Base-by-base conservation (phyloP, 2,888 invertebrate species). In the Bibio marci region DNA sequence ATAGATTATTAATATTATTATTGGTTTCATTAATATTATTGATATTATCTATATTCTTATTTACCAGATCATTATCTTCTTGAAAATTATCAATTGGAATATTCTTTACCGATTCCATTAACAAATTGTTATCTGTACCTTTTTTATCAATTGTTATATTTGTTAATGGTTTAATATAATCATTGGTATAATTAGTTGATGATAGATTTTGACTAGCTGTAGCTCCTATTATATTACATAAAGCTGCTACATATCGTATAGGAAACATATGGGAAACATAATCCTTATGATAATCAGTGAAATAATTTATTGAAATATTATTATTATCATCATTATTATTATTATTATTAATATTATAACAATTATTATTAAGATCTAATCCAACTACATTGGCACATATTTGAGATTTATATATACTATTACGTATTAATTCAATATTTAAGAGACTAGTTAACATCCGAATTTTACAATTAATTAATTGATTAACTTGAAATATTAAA, bases 381-480 rank as follows among this genome's bases (percentile, higher is more conserved):
- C 77, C 77, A 51, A 50, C 59, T 18, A 46, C 62, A 57, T 50
- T 67, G 63, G 57, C 76, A 74, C 50, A 77, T 58, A 52, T 70
- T 61, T 45, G 73, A 68, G 55, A 71, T 64, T 52, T 68, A 61
- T 46, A 43, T 27, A 86, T 57, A 30, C 76, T 72, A 33, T 68
- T 63, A 38, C 67, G 64, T 31, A 86, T 62, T 46, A 73, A 69
- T 27, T 69, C 66, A 46, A 72, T 65, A 15, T 65, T 66, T 42
- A 80, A 63, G 50, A 83, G 63, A 48, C 59, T 61, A 43, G 70
- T 67, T 47, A 85, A 58, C 49, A 71, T 66, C 41, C 64, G 64
- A 37, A 69, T 66, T 48, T 70, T 71, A 58, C 85, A 85, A 50
- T 81, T 80, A 48, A 86, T 62, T 42, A 82, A 59, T 54, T 76